These are phyloP conservation scores for Nyctibius grandis DNA, from an alignment of 2,797 vertebrate genomes.

Conservation along the genomic window DNA sequence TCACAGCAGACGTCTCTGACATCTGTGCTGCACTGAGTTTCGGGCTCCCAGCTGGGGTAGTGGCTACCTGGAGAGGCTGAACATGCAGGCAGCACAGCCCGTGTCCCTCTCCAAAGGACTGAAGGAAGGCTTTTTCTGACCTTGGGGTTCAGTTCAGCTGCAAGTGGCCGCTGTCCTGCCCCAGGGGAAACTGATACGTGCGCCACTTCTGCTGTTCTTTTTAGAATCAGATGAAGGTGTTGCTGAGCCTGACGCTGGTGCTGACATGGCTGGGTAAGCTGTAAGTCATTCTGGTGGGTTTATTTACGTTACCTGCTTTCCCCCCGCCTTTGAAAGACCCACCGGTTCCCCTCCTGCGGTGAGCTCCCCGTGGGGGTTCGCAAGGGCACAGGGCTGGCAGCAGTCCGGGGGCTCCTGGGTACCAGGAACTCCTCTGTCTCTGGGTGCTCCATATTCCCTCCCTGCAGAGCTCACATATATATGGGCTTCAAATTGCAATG, in stretches of 20 bases:
- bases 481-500: not conserved
- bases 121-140: not conserved
- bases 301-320: not conserved
- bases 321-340: not conserved
- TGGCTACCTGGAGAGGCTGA: not conserved
- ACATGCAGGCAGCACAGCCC: not conserved
- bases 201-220: not conserved
- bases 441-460: not conserved
- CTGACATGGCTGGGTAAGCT: slow-evolving; percentile 45
- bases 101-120: not conserved
- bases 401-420: not conserved
- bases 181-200: rapidly evolving
- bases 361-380: not conserved
- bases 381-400: not conserved
- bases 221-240: not conserved
- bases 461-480: rapidly evolving
- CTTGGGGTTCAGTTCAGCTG: not conserved
- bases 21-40: not conserved
- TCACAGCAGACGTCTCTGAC: rapidly evolving
- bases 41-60: not conserved
- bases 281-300: not conserved
- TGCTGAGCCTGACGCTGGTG: slow-evolving; percentile 9
- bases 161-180: not conserved
- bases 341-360: not conserved
- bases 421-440: not conserved